phyloP scores from a whole-genome alignment of 2,797 vertebrate species.

The Coranthus polyacanthus region DNA sequence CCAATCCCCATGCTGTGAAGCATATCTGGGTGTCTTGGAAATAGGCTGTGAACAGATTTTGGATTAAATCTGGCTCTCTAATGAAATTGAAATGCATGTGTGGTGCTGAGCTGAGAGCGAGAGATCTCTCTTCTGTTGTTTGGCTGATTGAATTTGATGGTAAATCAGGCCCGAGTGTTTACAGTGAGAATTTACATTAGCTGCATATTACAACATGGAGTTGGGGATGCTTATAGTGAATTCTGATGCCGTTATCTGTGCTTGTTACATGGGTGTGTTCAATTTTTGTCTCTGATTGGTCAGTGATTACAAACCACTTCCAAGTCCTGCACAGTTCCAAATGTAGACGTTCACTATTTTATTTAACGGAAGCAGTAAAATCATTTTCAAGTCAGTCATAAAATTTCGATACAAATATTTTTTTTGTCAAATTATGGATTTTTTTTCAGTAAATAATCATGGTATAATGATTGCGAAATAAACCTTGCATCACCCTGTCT shows the following conservation, averaged over 20 bases:
- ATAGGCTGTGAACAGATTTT: constrained; percentile 30
- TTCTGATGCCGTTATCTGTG: neutral
- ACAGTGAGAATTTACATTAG: neutral
- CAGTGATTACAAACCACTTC: too few species aligned
- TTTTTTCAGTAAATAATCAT: too few species aligned
- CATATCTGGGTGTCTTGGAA: constrained; percentile 18
- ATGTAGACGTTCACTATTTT: too few species aligned
- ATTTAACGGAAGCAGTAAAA: too few species aligned
- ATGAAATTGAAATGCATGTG: constrained; percentile 19
- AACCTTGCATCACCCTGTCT: too few species aligned
- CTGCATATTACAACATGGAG: neutral
- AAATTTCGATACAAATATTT: too few species aligned
- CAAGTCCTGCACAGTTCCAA: too few species aligned
- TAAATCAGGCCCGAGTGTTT: neutral
- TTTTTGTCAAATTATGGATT: too few species aligned
- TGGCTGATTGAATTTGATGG: constrained; percentile 14
- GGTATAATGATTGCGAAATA: too few species aligned
- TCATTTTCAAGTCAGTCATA: too few species aligned
- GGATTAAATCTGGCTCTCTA: constrained; percentile 23
- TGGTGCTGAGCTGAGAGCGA: neutral
- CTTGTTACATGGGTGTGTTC: neutral
- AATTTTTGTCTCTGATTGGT: too few species aligned
- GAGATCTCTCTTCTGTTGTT: constrained; percentile 6
- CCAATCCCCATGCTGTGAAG: constrained; percentile 14
- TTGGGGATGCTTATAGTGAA: neutral